These are phyloP conservation scores for Coreoperca whiteheadi DNA, from an alignment of 2,113 vertebrate species.

Conservation along the genomic window DNA sequence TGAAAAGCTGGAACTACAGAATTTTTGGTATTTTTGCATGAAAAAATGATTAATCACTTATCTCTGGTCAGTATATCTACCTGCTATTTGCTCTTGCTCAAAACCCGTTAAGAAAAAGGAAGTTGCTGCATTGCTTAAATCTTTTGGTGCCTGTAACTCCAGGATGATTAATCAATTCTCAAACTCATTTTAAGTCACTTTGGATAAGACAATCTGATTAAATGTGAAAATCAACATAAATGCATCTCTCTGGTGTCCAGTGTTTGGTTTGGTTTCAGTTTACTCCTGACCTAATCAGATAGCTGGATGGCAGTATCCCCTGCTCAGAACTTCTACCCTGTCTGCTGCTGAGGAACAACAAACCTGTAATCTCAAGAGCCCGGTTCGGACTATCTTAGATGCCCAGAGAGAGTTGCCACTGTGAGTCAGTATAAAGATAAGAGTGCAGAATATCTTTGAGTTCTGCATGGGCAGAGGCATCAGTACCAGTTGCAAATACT, in stretches of 20 bases:
- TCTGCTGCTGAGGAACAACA: conserved; percentile 22
- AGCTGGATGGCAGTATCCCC: not conserved
- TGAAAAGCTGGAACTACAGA: not conserved
- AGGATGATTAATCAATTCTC: not conserved
- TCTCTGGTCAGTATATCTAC: not conserved
- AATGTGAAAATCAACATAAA: not conserved
- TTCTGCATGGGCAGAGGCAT: not conserved
- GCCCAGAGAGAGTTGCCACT: not conserved
- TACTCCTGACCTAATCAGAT: conserved; percentile 44
- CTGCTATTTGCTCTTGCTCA: not conserved
- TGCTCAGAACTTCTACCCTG: conserved; percentile 5
- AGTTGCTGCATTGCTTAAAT: not conserved
- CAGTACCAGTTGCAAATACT: not conserved
- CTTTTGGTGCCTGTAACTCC: not conserved
- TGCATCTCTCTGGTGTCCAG: conserved; percentile 6
- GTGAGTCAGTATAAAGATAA: conserved; percentile 9
- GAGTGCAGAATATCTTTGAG: not conserved
- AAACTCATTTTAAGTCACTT: not conserved
- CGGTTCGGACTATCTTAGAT: conserved; percentile 25
- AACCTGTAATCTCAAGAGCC: conserved; percentile 52
- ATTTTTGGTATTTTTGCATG: not conserved
- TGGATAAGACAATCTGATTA: not conserved
- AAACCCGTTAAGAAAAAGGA: not conserved
- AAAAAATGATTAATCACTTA: not conserved
- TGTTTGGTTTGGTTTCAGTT: conserved; percentile 40